Percentiles rank a stretch among this genome's conserved stretches.
Evolutionary conservation across 2,113 vertebrate species (phyloP).

Genomic region (Struthidea cinerea): DNA sequence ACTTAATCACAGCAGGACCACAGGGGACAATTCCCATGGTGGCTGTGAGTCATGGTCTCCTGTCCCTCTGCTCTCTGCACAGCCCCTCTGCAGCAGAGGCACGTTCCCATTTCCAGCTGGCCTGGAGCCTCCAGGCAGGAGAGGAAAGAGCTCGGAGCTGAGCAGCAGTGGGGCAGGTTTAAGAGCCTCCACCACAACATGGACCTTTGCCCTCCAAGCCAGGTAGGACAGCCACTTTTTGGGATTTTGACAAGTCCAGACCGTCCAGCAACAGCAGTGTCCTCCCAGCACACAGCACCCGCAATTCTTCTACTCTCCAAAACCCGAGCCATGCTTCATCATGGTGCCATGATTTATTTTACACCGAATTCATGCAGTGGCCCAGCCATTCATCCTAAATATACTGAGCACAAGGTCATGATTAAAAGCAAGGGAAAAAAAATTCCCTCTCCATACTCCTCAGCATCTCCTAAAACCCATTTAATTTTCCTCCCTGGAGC

Average conservation of each 20-base stretch:
- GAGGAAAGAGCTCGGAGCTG: background rate
- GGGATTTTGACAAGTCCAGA: background rate
- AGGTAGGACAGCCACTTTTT: background rate
- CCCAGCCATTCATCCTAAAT: background rate
- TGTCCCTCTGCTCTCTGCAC: background rate
- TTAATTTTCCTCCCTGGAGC: background rate
- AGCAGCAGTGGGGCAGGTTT: background rate
- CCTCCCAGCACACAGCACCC: background rate
- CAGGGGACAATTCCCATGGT: background rate
- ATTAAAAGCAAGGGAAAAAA: background rate
- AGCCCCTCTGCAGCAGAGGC: background rate
- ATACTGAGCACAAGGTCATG: background rate
- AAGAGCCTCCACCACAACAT: fast-evolving
- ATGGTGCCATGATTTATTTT: fast-evolving
- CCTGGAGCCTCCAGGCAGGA: background rate
- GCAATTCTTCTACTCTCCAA: background rate
- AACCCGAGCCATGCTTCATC: fast-evolving
- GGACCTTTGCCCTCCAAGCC: background rate
- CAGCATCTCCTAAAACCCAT: background rate
- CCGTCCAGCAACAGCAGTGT: background rate
- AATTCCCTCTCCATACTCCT: background rate
- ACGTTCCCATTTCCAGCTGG: background rate
- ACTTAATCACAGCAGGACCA: background rate
- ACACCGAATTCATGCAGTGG: background rate
- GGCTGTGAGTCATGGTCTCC: background rate